Evolutionary conservation across 30 jellyfish, hydroid and myxozoan genomes (phyloP), one percentile per base, ranked within the genome.

Genomic region (Thelohanellus kitauei): DNA sequence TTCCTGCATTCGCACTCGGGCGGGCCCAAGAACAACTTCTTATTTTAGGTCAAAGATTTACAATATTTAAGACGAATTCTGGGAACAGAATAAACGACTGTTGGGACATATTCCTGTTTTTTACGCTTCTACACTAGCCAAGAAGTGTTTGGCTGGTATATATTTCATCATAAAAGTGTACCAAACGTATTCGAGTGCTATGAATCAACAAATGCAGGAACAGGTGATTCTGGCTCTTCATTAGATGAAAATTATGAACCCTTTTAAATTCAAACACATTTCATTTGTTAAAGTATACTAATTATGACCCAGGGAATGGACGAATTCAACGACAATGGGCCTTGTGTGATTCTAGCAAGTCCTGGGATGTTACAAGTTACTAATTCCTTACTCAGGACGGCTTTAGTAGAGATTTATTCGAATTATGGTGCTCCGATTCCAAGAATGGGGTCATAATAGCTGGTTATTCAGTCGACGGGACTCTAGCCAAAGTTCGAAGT

Each of bases 301-400:
- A 3, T 41, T 8, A 4, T 8, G 21, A 8, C 0, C 2, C 23
- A 65, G 87, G 49, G 89, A 14, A 64, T 82, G 31, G 99, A 82
- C 43, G 83, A 85, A 33, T 82, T 82, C 45, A 90, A 82, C 54
- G 99, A 82, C 41, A 82, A 59, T 39, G 89, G 99, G 1, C 99
- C 99, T 0, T 82, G 89, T 8, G 99, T 82, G 13, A 90, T 82
- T 10, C 53, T 82, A 84, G 99, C 99, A 33, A 82, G 99, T 45
- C 99, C 99, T 19, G 99, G 99, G 13, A 53, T 45, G 56, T 13
- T 14, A 37, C 29, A 17, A 27, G 35, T 45, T 48, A 13, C 3
- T 10, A 8, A 31, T 21, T 14, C 48, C 16, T 31, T 3, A 33
- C 48, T 47, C 60, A 82, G 80, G 66, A 88, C 47, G 99, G 99